Evolutionary conservation across 1,140 invertebrate species (phyloP).

Genomic region (Ostrea denselamellosa): DNA sequence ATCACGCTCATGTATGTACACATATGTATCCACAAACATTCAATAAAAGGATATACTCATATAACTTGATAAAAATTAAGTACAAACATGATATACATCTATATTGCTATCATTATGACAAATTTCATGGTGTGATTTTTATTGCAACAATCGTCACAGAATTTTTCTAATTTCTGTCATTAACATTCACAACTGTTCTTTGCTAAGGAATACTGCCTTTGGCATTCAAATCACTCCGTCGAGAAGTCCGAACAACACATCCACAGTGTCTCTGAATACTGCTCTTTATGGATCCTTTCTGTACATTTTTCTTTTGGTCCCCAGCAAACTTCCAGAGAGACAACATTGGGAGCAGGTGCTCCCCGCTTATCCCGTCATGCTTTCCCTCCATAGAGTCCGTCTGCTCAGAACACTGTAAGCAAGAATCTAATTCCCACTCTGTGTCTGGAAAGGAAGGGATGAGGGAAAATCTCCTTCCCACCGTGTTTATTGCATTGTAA

Average conservation of each 20-base stretch:
- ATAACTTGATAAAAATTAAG: no score
- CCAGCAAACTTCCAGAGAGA: conserved; percentile 25
- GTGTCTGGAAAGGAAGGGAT: conserved; percentile 4
- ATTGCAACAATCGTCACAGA: no score
- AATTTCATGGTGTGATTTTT: no score
- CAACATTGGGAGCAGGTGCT: neutral
- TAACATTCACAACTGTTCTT: no score
- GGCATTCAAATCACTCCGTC: neutral
- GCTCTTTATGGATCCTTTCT: neutral
- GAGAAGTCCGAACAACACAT: conserved; percentile 11
- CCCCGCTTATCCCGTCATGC: conserved; percentile 14
- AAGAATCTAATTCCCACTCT: conserved; percentile 19
- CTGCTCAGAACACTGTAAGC: neutral
- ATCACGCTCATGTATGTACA: no score
- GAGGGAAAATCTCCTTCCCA: neutral
- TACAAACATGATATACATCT: no score
- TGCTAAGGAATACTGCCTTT: no score
- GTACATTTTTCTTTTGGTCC: neutral
- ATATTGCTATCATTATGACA: no score
- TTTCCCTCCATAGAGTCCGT: neutral
- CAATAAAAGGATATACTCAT: no score
- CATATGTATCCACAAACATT: no score
- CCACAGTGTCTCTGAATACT: conserved; percentile 8
- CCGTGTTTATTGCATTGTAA: no score
- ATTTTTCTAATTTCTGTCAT: no score